A percentile compares a stretch with the other conserved stretches of the same genome.
These are phyloP conservation scores for Haliclona indistincta DNA, from an alignment of 37 sponge, comb jelly and placozoan genomes.

Conservation along the genomic window DNA sequence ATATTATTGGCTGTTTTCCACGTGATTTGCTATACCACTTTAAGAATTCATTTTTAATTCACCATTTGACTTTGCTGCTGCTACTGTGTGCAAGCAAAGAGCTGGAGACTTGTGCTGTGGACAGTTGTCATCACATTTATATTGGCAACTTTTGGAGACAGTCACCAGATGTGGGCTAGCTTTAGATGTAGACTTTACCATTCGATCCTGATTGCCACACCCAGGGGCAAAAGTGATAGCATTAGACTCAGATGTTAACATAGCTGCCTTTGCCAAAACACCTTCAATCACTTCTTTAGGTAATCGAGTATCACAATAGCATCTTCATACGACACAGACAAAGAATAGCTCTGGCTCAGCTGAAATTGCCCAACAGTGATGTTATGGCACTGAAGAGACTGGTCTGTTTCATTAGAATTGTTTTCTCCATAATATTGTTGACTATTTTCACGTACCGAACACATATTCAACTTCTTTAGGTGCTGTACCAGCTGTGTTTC, in stretches of 20 bases:
- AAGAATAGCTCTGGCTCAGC: not conserved
- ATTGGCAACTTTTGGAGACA: not conserved
- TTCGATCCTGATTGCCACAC: constrained; percentile 11
- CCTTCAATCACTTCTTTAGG: constrained; percentile 9
- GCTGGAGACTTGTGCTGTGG: constrained; percentile 5
- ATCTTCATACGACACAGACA: too few species aligned
- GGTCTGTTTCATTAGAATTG: too few species aligned
- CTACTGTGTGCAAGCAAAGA: constrained; percentile 34
- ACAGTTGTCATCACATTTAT: constrained; percentile 36
- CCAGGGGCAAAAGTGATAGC: constrained; percentile 30
- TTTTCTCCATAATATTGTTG: too few species aligned
- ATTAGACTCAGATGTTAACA: not conserved
- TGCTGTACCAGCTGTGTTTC: not conserved
- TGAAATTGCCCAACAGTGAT: not conserved
- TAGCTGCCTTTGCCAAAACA: constrained; percentile 15
- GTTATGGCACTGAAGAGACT: too few species aligned
- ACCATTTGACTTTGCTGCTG: constrained; percentile 16
- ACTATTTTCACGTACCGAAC: not conserved
- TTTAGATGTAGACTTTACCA: constrained; percentile 16
- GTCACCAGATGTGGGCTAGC: constrained; percentile 12
- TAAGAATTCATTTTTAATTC: constrained; percentile 13
- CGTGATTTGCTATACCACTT: constrained; percentile 8
- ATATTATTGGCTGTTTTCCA: constrained; percentile 4
- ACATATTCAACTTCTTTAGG: not conserved
- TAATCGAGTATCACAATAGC: constrained; percentile 4